Conservation (phyloP, 2,113 vertebrate species). For the Tupaia tana region DNA sequence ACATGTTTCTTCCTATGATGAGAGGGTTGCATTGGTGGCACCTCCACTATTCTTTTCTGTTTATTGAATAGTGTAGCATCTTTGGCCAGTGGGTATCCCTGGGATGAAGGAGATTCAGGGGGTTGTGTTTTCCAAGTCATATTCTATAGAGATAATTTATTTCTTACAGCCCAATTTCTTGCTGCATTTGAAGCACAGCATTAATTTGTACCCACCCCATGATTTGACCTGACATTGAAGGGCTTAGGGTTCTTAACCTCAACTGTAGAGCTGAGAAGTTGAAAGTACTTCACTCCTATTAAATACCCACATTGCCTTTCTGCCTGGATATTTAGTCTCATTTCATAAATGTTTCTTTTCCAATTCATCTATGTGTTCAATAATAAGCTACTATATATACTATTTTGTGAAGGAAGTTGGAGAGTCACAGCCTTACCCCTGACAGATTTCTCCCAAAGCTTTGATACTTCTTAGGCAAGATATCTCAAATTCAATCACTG, state of each 20-base stretch:
- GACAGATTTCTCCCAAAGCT: not conserved
- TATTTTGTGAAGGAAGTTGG: conserved; percentile 45
- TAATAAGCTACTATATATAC: conserved; percentile 44
- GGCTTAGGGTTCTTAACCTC: conserved; percentile 38
- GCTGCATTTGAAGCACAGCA: conserved; percentile 49
- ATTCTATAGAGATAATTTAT: conserved; percentile 23
- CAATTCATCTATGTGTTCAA: not conserved
- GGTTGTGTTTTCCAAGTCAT: conserved; percentile 46
- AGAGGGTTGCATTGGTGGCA: conserved; percentile 47
- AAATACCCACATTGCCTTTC: conserved; percentile 64
- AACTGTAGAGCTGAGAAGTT: conserved; percentile 45
- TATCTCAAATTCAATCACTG: conserved; percentile 2
- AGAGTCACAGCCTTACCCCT: not conserved
- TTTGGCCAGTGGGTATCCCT: conserved; percentile 16
- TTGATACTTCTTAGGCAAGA: not conserved
- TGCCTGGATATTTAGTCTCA: conserved; percentile 52
- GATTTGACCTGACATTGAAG: conserved; percentile 39
- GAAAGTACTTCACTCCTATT: conserved; percentile 19
- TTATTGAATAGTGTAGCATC: conserved; percentile 33
- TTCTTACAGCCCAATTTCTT: conserved; percentile 17
- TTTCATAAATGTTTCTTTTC: conserved; percentile 37
- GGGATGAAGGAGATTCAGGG: conserved; percentile 23
- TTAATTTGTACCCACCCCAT: conserved; percentile 45
- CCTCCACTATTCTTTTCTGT: not conserved
- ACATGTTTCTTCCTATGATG: conserved; percentile 41